Evolutionary conservation across 2,888 invertebrate genomes (phyloP).

Genomic region (Subacronicta megacephala): DNA sequence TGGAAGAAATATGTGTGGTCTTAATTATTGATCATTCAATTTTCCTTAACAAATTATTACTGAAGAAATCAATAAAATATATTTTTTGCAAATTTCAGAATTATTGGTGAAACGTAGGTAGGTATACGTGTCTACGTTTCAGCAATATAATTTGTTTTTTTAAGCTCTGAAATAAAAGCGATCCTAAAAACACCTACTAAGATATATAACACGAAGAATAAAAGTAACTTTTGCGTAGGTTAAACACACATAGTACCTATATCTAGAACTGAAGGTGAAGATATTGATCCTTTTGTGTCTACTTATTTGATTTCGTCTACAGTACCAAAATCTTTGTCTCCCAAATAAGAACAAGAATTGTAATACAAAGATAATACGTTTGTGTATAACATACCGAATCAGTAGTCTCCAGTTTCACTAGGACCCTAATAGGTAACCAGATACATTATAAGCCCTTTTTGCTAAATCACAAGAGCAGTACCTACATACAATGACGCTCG

Average conservation of each 20-base stretch:
- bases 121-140: too few relatives aligned
- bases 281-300: constrained; percentile 13
- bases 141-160: not conserved
- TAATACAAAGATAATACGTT: constrained; percentile 29
- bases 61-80: too few relatives aligned
- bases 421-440: constrained; percentile 24
- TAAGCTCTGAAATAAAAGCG: not conserved
- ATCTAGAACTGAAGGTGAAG: too few relatives aligned
- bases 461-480: not conserved
- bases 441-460: constrained; percentile 12
- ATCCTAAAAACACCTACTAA: not conserved
- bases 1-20: too few relatives aligned
- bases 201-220: not conserved
- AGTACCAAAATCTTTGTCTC: constrained; percentile 13
- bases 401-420: constrained; percentile 30
- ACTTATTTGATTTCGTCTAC: constrained; percentile 24
- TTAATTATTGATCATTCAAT: too few relatives aligned
- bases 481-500: constrained; percentile 4
- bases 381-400: constrained; percentile 22
- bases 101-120: too few relatives aligned
- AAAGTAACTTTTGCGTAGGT: not conserved
- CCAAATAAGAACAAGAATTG: constrained; percentile 15
- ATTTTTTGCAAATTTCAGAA: too few relatives aligned
- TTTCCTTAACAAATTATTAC: too few relatives aligned
- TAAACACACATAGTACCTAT: not conserved